Evolutionary conservation across 2,797 vertebrate species (phyloP).

Genomic region (Allobates femoralis): DNA sequence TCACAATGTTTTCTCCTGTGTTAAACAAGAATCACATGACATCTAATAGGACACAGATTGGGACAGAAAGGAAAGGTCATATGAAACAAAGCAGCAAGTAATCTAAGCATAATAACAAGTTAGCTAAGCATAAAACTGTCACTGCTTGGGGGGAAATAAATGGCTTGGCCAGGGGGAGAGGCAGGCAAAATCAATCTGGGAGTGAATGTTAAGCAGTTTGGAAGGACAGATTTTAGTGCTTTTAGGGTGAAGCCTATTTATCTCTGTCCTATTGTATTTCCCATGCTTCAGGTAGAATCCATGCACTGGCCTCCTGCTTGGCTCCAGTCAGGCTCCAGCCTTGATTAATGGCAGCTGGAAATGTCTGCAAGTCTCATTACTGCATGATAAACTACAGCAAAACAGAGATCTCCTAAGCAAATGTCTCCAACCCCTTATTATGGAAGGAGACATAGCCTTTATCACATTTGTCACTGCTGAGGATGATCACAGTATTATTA

Average conservation of each 20-base stretch:
- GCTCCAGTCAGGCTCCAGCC: slow-evolving; percentile 86
- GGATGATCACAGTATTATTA: not conserved
- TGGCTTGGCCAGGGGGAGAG: slow-evolving; percentile 74
- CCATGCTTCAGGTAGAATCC: slow-evolving; percentile 73
- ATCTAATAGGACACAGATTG: slow-evolving; percentile 64
- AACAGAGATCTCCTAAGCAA: slow-evolving; percentile 70
- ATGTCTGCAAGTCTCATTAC: slow-evolving; percentile 87
- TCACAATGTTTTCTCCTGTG: slow-evolving; percentile 77
- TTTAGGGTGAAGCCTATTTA: slow-evolving; percentile 78
- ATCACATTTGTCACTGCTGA: not conserved
- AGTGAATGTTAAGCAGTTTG: slow-evolving; percentile 78
- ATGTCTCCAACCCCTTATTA: slow-evolving; percentile 68
- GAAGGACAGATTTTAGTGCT: slow-evolving; percentile 77
- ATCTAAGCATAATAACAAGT: slow-evolving; percentile 87
- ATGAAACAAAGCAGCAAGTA: slow-evolving; percentile 85
- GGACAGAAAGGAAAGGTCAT: slow-evolving; percentile 78
- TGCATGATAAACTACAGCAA: slow-evolving; percentile 82
- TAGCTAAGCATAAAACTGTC: slow-evolving; percentile 90
- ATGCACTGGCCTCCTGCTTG: slow-evolving; percentile 77
- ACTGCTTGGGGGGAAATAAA: slow-evolving; percentile 76
- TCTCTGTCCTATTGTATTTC: slow-evolving; percentile 82
- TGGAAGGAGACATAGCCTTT: slow-evolving; percentile 46
- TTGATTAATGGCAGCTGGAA: slow-evolving; percentile 93
- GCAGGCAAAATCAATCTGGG: slow-evolving; percentile 87
- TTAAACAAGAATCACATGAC: slow-evolving; percentile 70